Evolutionary conservation across 2,888 invertebrate genomes (phyloP).

Genomic region (Rhyacophila evoluta): DNA sequence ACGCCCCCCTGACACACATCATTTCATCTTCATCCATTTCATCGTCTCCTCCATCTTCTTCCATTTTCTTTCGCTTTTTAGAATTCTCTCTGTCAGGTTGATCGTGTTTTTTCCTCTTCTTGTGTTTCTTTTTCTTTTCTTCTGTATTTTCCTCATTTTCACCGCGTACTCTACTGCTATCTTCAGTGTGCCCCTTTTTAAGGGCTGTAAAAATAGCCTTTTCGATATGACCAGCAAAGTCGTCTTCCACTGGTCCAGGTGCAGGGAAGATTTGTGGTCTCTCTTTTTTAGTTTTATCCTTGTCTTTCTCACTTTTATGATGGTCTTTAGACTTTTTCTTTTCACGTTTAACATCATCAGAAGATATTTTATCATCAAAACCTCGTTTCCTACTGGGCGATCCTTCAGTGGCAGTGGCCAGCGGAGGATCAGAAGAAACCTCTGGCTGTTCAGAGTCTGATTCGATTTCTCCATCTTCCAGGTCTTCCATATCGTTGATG

Average conservation of each 20-base stretch:
- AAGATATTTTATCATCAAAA: background rate
- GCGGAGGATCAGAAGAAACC: conserved; percentile 54
- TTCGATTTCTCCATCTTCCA: conserved; percentile 91
- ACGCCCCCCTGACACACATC: conserved; percentile 83
- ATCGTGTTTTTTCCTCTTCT: conserved; percentile 72
- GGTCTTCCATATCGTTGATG: conserved; percentile 69
- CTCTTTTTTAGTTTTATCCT: conserved; percentile 51
- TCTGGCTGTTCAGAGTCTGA: conserved; percentile 69
- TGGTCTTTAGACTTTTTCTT: conserved; percentile 59
- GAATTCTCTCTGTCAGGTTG: conserved; percentile 69
- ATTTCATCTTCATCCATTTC: conserved; percentile 83
- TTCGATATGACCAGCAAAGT: conserved; percentile 84
- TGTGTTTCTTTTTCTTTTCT: conserved; percentile 69
- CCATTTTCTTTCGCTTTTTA: conserved; percentile 70
- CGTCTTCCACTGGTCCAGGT: conserved; percentile 70
- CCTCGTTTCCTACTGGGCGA: conserved; percentile 58
- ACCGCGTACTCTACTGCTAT: conserved; percentile 55
- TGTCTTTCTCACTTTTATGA: conserved; percentile 32
- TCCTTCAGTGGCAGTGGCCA: conserved; percentile 28
- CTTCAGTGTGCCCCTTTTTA: conserved; percentile 73
- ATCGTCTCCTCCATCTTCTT: conserved; percentile 66
- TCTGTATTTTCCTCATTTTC: conserved; percentile 55
- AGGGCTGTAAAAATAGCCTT: conserved; percentile 82
- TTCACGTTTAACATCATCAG: conserved; percentile 16
- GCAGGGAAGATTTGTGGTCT: conserved; percentile 60